A percentile compares a stretch with the other conserved stretches of the same genome.
These are phyloP conservation scores for Polyodon spathula DNA, from an alignment of 2,113 vertebrate species.

Conservation along the genomic window DNA sequence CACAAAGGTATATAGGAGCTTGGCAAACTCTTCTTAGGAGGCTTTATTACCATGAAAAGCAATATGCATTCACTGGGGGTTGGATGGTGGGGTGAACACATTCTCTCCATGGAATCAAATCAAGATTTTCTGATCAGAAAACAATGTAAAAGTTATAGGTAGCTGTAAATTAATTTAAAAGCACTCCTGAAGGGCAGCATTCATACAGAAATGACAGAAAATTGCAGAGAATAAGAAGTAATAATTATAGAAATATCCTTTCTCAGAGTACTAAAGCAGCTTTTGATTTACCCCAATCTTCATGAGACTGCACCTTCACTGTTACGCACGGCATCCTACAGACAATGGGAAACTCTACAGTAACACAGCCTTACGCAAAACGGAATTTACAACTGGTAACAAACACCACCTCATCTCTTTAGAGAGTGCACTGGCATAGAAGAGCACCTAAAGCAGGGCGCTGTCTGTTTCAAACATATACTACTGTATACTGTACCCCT, in stretches of 20 bases:
- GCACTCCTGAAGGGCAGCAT: background rate
- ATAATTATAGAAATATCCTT: conserved; percentile 8
- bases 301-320: background rate
- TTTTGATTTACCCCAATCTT: background rate
- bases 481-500: no score
- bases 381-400: background rate
- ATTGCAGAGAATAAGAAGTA: conserved; percentile 14
- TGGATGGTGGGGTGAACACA: background rate
- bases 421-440: background rate
- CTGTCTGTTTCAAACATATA: background rate
- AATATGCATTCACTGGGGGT: conserved; percentile 20
- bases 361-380: conserved; percentile 5
- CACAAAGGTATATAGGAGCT: conserved; percentile 17
- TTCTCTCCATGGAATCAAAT: conserved; percentile 21
- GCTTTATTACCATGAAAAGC: conserved; percentile 38
- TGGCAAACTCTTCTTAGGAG: conserved; percentile 13
- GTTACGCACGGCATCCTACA: conserved; percentile 24
- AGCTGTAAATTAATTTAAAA: conserved; percentile 19
- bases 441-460: background rate
- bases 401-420: background rate
- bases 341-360: conserved; percentile 28
- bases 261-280: background rate
- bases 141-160: conserved; percentile 20
- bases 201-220: conserved; percentile 30
- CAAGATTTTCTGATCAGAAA: conserved; percentile 25